Evolutionary conservation across 2,113 vertebrate species (phyloP).

Genomic region (Oncorhynchus mykiss): DNA sequence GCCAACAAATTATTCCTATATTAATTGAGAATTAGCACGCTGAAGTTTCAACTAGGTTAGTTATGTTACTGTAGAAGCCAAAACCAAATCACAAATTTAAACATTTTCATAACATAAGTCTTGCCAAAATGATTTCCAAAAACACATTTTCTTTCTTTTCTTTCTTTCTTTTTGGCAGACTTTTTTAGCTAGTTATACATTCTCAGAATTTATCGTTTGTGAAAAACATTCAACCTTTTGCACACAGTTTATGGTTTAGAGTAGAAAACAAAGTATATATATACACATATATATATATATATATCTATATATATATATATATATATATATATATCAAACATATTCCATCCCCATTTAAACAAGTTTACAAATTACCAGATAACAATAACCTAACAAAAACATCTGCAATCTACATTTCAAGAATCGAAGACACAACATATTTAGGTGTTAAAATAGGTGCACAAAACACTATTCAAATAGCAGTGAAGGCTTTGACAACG

Average conservation of each 20-base stretch:
- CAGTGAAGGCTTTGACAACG: constrained; percentile 54
- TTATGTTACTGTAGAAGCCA: constrained; percentile 87
- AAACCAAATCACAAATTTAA: constrained; percentile 89
- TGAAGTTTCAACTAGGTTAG: constrained; percentile 92
- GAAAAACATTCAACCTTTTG: constrained; percentile 85
- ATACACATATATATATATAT: constrained; percentile 62
- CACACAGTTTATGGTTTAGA: constrained; percentile 75
- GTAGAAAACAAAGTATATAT: constrained; percentile 77
- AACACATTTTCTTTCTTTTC: constrained; percentile 77
- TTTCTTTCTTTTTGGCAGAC: constrained; percentile 68
- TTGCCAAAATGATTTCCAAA: constrained; percentile 82
- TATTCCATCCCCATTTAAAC: constrained; percentile 57
- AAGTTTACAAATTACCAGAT: constrained; percentile 62
- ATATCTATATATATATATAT: too few relatives aligned
- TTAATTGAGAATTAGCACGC: constrained; percentile 95
- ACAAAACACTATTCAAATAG: constrained; percentile 23
- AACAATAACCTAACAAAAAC: constrained; percentile 21
- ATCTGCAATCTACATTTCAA: constrained; percentile 26
- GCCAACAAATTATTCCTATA: constrained; percentile 96
- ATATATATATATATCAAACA: constrained; percentile 45
- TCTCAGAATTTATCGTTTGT: constrained; percentile 82
- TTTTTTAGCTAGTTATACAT: constrained; percentile 97
- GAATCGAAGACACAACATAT: constrained; percentile 16
- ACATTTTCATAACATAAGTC: constrained; percentile 74
- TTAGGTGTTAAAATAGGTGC: constrained; percentile 11